A percentile compares a stretch with the other conserved stretches of the same genome.
Evolutionary conservation across 2,797 vertebrate genomes (phyloP).

Genomic region (Cottoperca gobio): DNA sequence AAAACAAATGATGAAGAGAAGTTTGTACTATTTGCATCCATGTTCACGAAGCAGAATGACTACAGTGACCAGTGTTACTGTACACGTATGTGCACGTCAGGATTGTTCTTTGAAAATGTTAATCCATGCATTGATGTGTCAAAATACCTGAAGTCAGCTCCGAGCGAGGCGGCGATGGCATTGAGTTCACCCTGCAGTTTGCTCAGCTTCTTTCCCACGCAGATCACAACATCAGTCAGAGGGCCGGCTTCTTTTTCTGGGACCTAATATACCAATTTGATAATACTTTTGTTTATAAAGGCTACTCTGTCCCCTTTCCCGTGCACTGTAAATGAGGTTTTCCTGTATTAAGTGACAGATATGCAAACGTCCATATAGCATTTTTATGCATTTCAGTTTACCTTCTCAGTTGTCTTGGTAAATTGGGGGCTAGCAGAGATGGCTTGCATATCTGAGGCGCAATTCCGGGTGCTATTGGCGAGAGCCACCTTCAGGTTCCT

Average conservation of each 20-base stretch:
- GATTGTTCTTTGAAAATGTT: neutral
- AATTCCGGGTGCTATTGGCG: conserved; percentile 88
- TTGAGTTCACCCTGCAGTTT: conserved; percentile 95
- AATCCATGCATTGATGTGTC: neutral
- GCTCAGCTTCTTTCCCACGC: conserved; percentile 94
- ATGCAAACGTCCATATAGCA: neutral
- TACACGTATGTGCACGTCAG: no score
- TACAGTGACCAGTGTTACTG: neutral
- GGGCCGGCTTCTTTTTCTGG: conserved; percentile 78
- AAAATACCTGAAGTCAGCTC: conserved; percentile 95
- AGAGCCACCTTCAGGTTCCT: conserved; percentile 92
- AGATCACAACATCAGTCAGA: conserved; percentile 89
- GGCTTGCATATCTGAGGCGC: conserved; percentile 76
- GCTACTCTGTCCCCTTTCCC: neutral
- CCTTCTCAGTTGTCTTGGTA: conserved; percentile 75
- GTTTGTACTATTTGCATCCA: neutral
- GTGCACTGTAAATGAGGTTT: neutral
- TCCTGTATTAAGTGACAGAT: neutral
- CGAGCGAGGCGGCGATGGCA: conserved; percentile 91
- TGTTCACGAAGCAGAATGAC: neutral
- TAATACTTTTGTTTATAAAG: no score
- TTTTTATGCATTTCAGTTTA: conserved; percentile 57
- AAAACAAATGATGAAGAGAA: neutral
- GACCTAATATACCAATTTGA: conserved; percentile 35
- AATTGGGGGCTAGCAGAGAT: conserved; percentile 90